phyloP scores from a whole-genome alignment of 2,113 vertebrate genomes.

The Cepphus grylle region DNA sequence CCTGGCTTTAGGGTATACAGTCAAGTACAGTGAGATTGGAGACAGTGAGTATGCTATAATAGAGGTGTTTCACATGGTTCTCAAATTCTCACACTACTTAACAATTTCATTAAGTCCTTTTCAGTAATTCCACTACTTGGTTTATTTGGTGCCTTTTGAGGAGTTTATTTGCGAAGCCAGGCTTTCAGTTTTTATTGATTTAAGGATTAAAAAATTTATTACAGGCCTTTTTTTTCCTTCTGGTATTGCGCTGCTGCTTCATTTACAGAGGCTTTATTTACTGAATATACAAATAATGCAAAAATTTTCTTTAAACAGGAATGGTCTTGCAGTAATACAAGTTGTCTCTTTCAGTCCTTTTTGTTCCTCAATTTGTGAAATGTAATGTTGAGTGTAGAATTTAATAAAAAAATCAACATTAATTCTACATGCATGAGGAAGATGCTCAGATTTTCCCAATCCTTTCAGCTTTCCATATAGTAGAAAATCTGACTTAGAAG shows the following conservation, averaged over 20 bases:
- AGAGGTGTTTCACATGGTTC: neutral
- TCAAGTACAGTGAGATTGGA: neutral
- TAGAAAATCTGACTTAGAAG: neutral
- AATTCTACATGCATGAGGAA: neutral
- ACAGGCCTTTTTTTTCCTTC: neutral
- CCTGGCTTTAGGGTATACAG: slow-evolving; percentile 32
- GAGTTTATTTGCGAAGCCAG: slow-evolving; percentile 59
- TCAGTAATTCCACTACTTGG: slow-evolving; percentile 26
- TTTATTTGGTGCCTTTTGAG: slow-evolving; percentile 59
- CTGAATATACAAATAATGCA: slow-evolving; percentile 44
- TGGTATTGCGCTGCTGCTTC: slow-evolving; percentile 27
- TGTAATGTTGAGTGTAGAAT: slow-evolving; percentile 31
- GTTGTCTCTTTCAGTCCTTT: slow-evolving; percentile 44
- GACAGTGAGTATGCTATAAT: neutral
- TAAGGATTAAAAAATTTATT: slow-evolving; percentile 49
- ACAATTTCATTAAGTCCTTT: slow-evolving; percentile 34
- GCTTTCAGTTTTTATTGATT: slow-evolving; percentile 59
- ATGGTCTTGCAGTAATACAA: neutral
- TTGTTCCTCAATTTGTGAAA: slow-evolving; percentile 44
- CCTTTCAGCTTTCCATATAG: neutral
- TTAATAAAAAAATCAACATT: neutral
- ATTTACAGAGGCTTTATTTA: slow-evolving; percentile 49
- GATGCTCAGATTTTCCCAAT: neutral
- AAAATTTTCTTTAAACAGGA: slow-evolving; percentile 48
- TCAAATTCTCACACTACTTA: slow-evolving; percentile 40